These are phyloP conservation scores for Sebastes itinus DNA, from an alignment of 2,797 vertebrate genomes.

Conservation along the genomic window DNA sequence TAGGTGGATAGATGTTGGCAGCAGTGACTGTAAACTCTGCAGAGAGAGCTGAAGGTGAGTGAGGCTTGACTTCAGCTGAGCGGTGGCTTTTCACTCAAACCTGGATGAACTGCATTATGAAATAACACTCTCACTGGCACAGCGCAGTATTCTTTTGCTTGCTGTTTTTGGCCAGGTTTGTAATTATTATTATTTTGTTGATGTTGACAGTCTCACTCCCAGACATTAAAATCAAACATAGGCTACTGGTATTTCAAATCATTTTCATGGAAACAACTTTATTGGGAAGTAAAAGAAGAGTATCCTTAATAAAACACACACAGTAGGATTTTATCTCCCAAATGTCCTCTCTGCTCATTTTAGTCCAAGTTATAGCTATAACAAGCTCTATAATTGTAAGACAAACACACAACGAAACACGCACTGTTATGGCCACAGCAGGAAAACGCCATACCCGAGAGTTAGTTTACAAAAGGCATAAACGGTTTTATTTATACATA, in stretches of 20 bases:
- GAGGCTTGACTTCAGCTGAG: not conserved
- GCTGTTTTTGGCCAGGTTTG: not conserved
- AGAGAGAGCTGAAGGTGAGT: not conserved
- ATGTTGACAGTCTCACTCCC: not conserved
- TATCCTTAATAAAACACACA: not conserved
- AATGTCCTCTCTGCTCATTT: not conserved
- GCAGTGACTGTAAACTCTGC: not conserved
- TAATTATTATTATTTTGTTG: not conserved
- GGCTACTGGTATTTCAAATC: not conserved
- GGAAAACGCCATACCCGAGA: too few species aligned
- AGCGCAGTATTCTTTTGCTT: not conserved
- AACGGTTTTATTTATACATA: too few species aligned
- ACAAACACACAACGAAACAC: not conserved
- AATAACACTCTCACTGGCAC: not conserved
- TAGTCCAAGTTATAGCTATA: not conserved
- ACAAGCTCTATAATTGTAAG: not conserved
- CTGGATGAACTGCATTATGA: constrained; percentile 10
- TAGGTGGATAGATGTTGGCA: not conserved
- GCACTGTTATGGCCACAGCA: too few species aligned
- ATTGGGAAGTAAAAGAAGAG: not conserved
- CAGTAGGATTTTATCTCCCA: too few species aligned
- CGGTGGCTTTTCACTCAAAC: not conserved
- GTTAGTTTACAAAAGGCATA: too few species aligned
- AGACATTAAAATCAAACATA: not conserved
- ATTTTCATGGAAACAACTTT: not conserved